Percentiles rank a stretch among this genome's conserved stretches.
Evolutionary conservation across 1,140 invertebrate genomes (phyloP).

Genomic region (Pseudachorutes palmiensis): DNA sequence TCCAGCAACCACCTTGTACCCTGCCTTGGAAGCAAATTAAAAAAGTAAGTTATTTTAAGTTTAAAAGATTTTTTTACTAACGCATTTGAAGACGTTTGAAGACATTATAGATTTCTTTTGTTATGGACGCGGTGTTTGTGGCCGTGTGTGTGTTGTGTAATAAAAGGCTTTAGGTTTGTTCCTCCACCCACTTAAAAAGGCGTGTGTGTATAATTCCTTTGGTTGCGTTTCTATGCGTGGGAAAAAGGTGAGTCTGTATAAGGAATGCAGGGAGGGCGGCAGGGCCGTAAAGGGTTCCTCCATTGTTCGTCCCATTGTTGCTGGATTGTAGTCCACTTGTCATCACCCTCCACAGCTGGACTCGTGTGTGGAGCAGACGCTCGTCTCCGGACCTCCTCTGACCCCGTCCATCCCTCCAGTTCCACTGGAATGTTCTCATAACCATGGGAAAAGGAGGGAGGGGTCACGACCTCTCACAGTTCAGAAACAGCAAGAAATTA

Average conservation of each 20-base stretch:
- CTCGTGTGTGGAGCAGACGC: neutral
- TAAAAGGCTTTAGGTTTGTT: too few species aligned
- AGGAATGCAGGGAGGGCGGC: neutral
- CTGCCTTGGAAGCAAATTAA: too few species aligned
- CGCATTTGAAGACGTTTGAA: too few species aligned
- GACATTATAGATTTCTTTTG: too few species aligned
- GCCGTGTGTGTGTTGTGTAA: too few species aligned
- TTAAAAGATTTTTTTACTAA: too few species aligned
- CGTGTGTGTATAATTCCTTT: conserved; percentile 12
- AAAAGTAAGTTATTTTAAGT: too few species aligned
- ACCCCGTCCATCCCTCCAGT: conserved; percentile 1
- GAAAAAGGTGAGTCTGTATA: conserved; percentile 5
- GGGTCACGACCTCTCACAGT: conserved; percentile 1
- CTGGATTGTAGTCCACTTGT: conserved; percentile 1
- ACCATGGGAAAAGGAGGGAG: conserved; percentile 2
- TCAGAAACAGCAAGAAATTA: conserved; percentile 6
- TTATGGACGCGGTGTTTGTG: too few species aligned
- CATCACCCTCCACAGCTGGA: conserved; percentile 2
- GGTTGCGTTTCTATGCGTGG: conserved; percentile 7
- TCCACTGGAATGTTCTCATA: neutral
- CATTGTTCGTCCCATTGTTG: conserved; percentile 2
- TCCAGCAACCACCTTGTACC: too few species aligned
- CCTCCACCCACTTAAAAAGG: conserved; percentile 13
- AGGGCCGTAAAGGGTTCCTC: conserved; percentile 3
- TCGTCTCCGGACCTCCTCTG: conserved; percentile 1